phyloP scores from a whole-genome alignment of 1,140 invertebrate genomes.

The Pseudoatta argentina region DNA sequence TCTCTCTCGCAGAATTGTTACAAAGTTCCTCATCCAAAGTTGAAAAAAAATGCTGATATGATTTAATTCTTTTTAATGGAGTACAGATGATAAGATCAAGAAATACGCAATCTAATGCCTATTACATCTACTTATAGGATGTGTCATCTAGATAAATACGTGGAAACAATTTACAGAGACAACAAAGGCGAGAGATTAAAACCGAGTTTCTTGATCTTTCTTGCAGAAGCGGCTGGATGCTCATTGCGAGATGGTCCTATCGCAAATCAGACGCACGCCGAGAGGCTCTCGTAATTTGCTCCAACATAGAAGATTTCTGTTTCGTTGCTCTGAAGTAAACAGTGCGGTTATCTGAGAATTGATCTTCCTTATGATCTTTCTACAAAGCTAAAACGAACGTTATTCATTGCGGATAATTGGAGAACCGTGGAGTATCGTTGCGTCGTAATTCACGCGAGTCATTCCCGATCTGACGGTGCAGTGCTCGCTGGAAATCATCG shows the following conservation, averaged over 20 bases:
- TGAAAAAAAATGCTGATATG: no score
- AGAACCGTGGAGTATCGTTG: not conserved
- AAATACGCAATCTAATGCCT: no score
- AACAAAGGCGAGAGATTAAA: not conserved
- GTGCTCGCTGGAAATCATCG: not conserved
- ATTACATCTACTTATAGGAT: no score
- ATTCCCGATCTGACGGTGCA: not conserved
- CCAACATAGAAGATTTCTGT: not conserved
- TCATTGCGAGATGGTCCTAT: slow-evolving; percentile 2
- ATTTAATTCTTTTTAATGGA: no score
- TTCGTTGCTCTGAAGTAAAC: not conserved
- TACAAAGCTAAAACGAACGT: not conserved
- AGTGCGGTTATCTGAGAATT: not conserved
- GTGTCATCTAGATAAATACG: not conserved
- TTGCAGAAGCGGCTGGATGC: slow-evolving; percentile 1
- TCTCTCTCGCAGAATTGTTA: no score
- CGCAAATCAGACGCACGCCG: not conserved
- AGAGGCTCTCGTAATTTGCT: not conserved
- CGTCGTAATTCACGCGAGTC: slow-evolving; percentile 11
- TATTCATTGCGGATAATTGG: slow-evolving; percentile 14
- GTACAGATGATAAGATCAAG: no score
- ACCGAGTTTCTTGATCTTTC: not conserved
- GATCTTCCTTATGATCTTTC: not conserved
- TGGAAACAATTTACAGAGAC: not conserved
- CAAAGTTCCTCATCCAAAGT: no score